A percentile compares a stretch with the other conserved stretches of the same genome.
Conservation (phyloP, 2,797 vertebrate species). For the Decapterus maruadsi region DNA sequence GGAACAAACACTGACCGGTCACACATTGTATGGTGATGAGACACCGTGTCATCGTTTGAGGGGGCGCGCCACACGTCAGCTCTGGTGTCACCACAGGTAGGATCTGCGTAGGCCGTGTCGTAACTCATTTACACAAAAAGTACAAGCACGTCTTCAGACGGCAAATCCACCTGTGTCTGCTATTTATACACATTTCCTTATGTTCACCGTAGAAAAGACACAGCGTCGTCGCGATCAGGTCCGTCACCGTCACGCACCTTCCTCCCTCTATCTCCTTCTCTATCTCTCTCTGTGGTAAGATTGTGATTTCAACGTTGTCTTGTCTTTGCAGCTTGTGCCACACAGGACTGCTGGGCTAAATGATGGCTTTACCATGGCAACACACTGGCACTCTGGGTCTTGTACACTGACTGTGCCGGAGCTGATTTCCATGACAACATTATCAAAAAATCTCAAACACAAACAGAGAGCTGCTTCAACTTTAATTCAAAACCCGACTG, state of each 20-base stretch:
- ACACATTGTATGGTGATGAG: background rate
- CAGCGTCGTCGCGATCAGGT: background rate
- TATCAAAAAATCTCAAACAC: constrained; percentile 66
- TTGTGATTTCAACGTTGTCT: constrained; percentile 37
- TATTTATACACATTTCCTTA: background rate
- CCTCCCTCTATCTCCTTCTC: no score
- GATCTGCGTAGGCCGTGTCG: background rate
- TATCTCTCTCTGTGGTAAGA: background rate
- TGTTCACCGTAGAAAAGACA: background rate
- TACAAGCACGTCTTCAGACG: background rate
- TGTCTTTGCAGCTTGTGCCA: constrained; percentile 28
- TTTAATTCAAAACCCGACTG: constrained; percentile 39
- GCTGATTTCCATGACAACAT: constrained; percentile 80
- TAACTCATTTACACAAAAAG: background rate
- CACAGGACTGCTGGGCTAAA: constrained; percentile 42
- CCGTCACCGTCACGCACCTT: constrained; percentile 12
- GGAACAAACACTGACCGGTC: background rate
- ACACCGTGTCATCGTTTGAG: background rate
- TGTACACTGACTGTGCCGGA: constrained; percentile 41
- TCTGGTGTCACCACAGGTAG: background rate
- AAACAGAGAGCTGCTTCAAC: constrained; percentile 54
- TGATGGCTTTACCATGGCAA: constrained; percentile 75
- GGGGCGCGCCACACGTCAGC: background rate
- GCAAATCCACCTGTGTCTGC: background rate
- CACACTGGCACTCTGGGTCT: constrained; percentile 59